phyloP scores from a whole-genome alignment of 2,797 vertebrate genomes.

The Mus minutoides region DNA sequence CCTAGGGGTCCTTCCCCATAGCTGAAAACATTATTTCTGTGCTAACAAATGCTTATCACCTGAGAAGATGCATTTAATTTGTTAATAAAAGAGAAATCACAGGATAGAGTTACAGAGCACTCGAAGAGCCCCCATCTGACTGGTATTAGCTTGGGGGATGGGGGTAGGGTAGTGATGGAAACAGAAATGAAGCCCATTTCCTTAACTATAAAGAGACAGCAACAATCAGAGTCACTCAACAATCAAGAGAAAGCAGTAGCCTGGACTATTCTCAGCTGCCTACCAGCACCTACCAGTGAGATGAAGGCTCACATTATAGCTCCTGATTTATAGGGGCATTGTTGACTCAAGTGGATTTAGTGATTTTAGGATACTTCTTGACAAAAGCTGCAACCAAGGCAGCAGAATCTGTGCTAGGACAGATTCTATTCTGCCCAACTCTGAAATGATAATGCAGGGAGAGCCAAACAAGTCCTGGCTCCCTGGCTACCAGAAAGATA shows the following conservation, averaged over 20 bases:
- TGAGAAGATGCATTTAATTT: conserved; percentile 50
- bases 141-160: neutral
- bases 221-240: conserved; percentile 61
- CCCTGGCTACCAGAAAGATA: neutral
- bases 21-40: conserved; percentile 39
- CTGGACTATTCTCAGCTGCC: neutral
- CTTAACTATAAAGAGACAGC: conserved; percentile 55
- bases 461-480: neutral
- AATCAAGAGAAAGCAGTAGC: conserved; percentile 38
- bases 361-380: conserved; percentile 76
- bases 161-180: neutral
- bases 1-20: conserved; percentile 13
- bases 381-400: conserved; percentile 69
- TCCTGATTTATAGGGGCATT: conserved; percentile 72
- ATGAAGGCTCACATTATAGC: conserved; percentile 55
- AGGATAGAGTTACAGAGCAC: conserved; percentile 11
- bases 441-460: conserved; percentile 14
- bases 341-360: conserved; percentile 78
- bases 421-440: conserved; percentile 58
- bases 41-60: conserved; percentile 37
- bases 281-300: neutral
- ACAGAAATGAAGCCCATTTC: conserved; percentile 61
- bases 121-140: neutral
- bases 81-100: conserved; percentile 54
- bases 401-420: conserved; percentile 51